phyloP scores from a whole-genome alignment of 2,888 invertebrate genomes.

The Subacronicta megacephala region DNA sequence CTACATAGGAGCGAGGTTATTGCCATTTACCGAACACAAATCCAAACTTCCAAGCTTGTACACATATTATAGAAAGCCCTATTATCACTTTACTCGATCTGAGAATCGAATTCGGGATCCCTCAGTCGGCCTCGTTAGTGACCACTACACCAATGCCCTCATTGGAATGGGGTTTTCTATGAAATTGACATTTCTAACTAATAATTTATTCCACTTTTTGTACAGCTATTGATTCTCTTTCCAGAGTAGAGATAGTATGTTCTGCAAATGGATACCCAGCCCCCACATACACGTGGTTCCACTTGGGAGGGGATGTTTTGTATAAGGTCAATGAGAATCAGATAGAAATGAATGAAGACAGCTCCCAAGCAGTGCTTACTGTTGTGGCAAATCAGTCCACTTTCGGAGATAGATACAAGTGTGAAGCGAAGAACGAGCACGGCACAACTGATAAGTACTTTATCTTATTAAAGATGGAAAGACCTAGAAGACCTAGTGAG shows the following conservation, averaged over 20 bases:
- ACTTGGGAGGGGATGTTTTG: conserved; percentile 62
- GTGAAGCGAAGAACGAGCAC: conserved; percentile 70
- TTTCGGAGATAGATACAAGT: conserved; percentile 69
- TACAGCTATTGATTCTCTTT: conserved; percentile 47
- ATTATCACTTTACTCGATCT: too few species aligned
- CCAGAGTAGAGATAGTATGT: conserved; percentile 74
- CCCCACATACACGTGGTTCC: conserved; percentile 77
- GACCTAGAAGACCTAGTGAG: conserved; percentile 67
- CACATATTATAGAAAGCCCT: too few species aligned
- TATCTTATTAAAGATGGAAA: conserved; percentile 63
- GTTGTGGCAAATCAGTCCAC: conserved; percentile 65
- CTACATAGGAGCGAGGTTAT: too few species aligned
- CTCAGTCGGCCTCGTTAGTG: too few species aligned
- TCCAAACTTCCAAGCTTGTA: too few species aligned
- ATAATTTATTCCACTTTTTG: too few species aligned
- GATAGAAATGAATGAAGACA: conserved; percentile 63
- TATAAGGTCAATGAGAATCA: conserved; percentile 68
- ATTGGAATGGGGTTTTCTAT: too few species aligned
- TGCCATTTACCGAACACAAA: too few species aligned
- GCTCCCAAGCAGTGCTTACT: conserved; percentile 62
- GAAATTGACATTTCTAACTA: too few species aligned
- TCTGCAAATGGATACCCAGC: conserved; percentile 70
- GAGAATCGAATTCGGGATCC: too few species aligned
- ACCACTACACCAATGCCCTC: too few species aligned
- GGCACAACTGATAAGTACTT: conserved; percentile 69